phyloP scores from a whole-genome alignment of 2,797 vertebrate species.

The Potorous gilbertii region DNA sequence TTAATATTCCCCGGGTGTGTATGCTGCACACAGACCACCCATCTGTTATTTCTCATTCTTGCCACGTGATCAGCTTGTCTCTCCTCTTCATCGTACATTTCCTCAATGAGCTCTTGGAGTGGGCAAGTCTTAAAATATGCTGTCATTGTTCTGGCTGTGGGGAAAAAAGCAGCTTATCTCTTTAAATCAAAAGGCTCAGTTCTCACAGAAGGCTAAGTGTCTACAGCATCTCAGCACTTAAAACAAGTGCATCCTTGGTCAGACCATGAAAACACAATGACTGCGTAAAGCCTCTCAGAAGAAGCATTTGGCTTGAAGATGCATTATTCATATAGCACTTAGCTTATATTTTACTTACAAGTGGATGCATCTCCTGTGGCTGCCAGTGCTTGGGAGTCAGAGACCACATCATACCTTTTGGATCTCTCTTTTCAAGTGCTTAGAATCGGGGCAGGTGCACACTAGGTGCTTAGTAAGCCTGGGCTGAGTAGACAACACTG shows the following conservation, averaged over 20 bases:
- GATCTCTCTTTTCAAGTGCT: neutral
- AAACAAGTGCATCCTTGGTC: conserved; percentile 1
- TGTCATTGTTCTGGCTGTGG: neutral
- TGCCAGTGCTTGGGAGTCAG: neutral
- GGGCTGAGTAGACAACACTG: neutral
- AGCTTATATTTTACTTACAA: conserved; percentile 6
- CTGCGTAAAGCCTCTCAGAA: conserved; percentile 32
- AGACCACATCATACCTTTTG: neutral
- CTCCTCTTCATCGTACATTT: neutral
- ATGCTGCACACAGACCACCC: neutral
- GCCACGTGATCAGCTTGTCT: neutral
- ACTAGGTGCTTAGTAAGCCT: neutral
- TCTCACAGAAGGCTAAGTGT: neutral
- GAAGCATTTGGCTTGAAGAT: neutral
- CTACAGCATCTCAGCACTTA: conserved; percentile 5
- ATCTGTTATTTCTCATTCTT: neutral
- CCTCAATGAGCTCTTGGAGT: neutral
- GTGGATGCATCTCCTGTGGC: neutral
- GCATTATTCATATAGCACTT: neutral
- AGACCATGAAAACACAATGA: neutral
- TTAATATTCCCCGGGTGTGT: neutral
- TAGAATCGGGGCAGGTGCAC: neutral
- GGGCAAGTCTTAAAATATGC: neutral
- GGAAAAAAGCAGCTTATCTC: conserved; percentile 39
- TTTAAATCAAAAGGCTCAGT: conserved; percentile 22